phyloP scores from a whole-genome alignment of 2,113 vertebrate genomes.

The Zosterops lateralis region DNA sequence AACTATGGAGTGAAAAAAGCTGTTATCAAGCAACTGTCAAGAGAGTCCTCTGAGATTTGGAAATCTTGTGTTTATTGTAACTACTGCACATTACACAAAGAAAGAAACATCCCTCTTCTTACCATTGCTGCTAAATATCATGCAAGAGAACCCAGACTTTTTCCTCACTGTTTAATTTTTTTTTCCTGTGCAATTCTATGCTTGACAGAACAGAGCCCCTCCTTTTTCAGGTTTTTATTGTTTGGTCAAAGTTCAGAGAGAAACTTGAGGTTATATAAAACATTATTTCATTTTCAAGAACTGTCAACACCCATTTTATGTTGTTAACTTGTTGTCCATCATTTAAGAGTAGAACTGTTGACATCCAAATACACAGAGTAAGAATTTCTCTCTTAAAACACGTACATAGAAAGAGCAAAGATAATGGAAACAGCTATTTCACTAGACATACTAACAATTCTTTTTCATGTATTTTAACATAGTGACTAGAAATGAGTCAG shows the following conservation, averaged over 20 bases:
- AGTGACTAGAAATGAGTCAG: background rate
- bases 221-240: constrained; percentile 57
- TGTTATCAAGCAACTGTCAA: constrained; percentile 87
- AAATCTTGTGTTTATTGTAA: constrained; percentile 88
- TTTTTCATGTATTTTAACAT: background rate
- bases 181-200: constrained; percentile 56
- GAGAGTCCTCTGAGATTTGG: constrained; percentile 84
- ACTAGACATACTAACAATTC: background rate
- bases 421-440: constrained; percentile 47
- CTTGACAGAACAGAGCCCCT: constrained; percentile 65
- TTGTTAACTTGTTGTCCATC: constrained; percentile 75
- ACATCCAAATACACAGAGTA: constrained; percentile 59
- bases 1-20: constrained; percentile 85
- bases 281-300: constrained; percentile 74
- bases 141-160: constrained; percentile 72
- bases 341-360: constrained; percentile 55
- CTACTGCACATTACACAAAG: constrained; percentile 84
- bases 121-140: constrained; percentile 79
- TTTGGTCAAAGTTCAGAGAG: constrained; percentile 74
- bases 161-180: constrained; percentile 72
- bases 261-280: constrained; percentile 68
- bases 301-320: constrained; percentile 64
- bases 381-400: constrained; percentile 48
- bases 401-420: background rate
- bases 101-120: constrained; percentile 81